These are phyloP conservation scores for Cheilosia pagana DNA, from an alignment of 2,888 invertebrate genomes.

Conservation along the genomic window DNA sequence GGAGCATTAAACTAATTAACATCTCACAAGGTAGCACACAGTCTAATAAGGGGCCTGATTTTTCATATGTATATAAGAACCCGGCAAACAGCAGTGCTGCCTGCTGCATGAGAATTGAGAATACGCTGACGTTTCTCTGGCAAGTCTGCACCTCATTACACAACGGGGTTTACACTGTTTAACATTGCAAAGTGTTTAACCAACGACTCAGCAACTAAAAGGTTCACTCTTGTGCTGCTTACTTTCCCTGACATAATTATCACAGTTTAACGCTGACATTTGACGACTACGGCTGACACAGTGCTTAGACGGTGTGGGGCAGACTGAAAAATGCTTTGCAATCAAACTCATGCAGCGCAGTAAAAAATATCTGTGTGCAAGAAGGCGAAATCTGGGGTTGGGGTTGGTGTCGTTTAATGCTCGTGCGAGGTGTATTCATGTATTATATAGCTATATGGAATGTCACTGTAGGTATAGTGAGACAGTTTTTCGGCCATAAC, in stretches of 20 bases:
- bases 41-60: conserved; percentile 5
- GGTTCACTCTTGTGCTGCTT: conserved; percentile 32
- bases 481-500: too few species aligned
- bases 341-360: too few species aligned
- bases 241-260: conserved; percentile 61
- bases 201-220: conserved; percentile 64
- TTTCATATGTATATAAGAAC: conserved; percentile 2
- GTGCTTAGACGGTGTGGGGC: neutral
- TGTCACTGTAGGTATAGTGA: too few species aligned
- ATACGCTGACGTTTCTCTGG: conserved; percentile 40
- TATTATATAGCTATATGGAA: too few species aligned
- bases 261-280: conserved; percentile 54
- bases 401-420: too few species aligned
- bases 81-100: conserved; percentile 9
- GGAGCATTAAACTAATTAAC: conserved; percentile 61
- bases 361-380: too few species aligned
- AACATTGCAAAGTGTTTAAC: conserved; percentile 63
- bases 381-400: too few species aligned
- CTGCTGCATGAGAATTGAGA: too few species aligned
- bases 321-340: neutral
- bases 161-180: conserved; percentile 46
- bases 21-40: neutral
- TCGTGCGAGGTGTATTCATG: too few species aligned
- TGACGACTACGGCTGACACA: neutral
- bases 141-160: conserved; percentile 58